These are phyloP conservation scores for Manis crassicaudata DNA, from an alignment of 2,797 vertebrate genomes.

Conservation along the genomic window DNA sequence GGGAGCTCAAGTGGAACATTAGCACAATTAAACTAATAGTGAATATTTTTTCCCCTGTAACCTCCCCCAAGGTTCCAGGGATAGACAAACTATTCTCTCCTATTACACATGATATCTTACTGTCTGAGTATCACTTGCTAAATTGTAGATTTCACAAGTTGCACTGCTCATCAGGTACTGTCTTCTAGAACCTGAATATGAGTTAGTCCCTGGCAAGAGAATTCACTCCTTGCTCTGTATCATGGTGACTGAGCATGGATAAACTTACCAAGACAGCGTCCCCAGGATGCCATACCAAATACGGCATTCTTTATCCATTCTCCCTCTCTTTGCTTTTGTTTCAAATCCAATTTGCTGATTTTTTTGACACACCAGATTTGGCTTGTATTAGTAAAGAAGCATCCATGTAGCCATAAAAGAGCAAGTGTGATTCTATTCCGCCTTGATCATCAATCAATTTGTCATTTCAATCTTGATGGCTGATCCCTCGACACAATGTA, in stretches of 20 bases:
- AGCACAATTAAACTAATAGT: background rate
- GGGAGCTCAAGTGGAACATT: background rate
- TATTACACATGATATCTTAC: rapidly evolving
- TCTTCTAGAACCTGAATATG: background rate
- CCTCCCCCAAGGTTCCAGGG: background rate
- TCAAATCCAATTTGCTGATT: background rate
- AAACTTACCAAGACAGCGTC: background rate
- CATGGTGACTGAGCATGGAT: background rate
- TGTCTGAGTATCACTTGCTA: background rate
- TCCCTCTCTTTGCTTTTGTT: background rate
- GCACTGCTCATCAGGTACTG: too few relatives aligned
- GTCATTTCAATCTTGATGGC: background rate
- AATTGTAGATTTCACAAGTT: background rate
- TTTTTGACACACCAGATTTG: background rate
- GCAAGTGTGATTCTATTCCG: background rate
- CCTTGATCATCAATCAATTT: background rate
- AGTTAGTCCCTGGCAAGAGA: background rate
- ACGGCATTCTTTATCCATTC: background rate
- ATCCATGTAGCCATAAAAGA: background rate
- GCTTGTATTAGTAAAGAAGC: background rate
- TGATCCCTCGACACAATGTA: background rate
- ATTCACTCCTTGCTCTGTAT: rapidly evolving
- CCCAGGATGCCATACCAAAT: background rate
- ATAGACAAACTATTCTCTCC: background rate
- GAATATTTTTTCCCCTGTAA: background rate